Evolutionary conservation across 2,797 vertebrate genomes (phyloP), one percentile per base, ranked within the genome.

Genomic region (Thripadectes ignobilis): DNA sequence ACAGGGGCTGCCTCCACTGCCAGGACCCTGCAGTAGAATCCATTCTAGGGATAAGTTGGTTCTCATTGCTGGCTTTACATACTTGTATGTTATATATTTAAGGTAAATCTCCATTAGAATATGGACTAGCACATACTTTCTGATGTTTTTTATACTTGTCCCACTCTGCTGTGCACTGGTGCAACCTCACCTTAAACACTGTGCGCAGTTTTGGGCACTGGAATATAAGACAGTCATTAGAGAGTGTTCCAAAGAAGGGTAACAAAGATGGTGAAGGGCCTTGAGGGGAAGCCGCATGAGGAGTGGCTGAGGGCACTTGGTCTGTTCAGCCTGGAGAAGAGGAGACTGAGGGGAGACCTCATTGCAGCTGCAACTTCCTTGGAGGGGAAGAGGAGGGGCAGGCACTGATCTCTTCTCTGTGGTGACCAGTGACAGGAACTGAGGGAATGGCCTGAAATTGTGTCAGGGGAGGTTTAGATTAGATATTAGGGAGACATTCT

Each of bases 301-400:
- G 24, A 51, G 19, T 0, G 0, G 23, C 57, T 76, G 72, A 57
- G 65, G 2, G 14, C 57, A 26, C 11, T 38, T 29, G 7, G 0
- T 69, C 32, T 76, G 23, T 13, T 76, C 27, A 30, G 3, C 39
- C 49, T 45, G 36, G 20, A 29, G n/a, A 7, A 69, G 57, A 10
- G n/a, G 8, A 57, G 49, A 9, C 20, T 26, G 43, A 26, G 2
- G 29, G 16, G 11, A 76, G 20, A n/a, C 14, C 9, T 38, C 41
- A 3, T 0, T 38, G 43, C 19, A n/a, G 20, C 9, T 26, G 2
- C 43, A 76, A 2, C 36, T 51, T 22, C 43, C 24, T 39, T 1
- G 26, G 51, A 30, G 19, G 11, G 49, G 11, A 18, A 29, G 27
- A 20, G 20, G 23, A 76, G 29, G 14, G n/a, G 2, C 14, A 57